Conservation (phyloP, 1,140 invertebrate species). For the Bombus superbus region DNA sequence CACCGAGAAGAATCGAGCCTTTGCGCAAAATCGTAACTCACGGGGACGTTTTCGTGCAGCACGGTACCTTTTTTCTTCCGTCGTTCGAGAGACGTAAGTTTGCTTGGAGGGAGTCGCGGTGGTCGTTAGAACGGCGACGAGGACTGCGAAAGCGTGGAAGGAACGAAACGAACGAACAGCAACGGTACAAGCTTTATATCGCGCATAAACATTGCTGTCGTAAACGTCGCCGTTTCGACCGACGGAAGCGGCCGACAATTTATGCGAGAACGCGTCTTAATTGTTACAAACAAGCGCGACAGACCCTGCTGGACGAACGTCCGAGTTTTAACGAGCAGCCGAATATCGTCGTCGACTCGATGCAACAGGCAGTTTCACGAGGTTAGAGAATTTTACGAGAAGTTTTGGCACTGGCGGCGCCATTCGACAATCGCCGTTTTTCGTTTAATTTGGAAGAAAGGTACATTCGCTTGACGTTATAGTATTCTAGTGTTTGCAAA, state of each 20-base stretch:
- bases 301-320: not conserved
- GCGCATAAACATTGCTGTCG: slow-evolving; percentile 48
- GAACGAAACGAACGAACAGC: not conserved
- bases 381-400: not conserved
- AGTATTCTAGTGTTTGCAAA: too few species aligned
- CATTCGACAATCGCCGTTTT: not conserved
- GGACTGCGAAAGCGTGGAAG: not conserved
- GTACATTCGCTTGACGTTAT: too few species aligned
- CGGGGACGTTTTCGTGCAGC: not conserved
- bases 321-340: slow-evolving; percentile 12
- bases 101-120: not conserved
- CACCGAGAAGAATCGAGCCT: slow-evolving; percentile 4
- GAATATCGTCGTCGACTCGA: not conserved
- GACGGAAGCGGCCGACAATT: slow-evolving; percentile 46
- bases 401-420: not conserved
- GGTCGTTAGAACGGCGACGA: not conserved
- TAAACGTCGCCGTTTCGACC: slow-evolving; percentile 51
- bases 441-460: not conserved
- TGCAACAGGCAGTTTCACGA: not conserved
- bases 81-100: slow-evolving; percentile 2
- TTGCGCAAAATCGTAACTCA: slow-evolving; percentile 43
- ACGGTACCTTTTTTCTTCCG: not conserved
- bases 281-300: slow-evolving; percentile 32
- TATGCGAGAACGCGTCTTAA: slow-evolving; percentile 46
- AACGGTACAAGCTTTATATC: slow-evolving; percentile 60